A percentile compares a stretch with the other conserved stretches of the same genome.
Conservation (phyloP, 2,113 vertebrate species). For the Daboia siamensis region DNA sequence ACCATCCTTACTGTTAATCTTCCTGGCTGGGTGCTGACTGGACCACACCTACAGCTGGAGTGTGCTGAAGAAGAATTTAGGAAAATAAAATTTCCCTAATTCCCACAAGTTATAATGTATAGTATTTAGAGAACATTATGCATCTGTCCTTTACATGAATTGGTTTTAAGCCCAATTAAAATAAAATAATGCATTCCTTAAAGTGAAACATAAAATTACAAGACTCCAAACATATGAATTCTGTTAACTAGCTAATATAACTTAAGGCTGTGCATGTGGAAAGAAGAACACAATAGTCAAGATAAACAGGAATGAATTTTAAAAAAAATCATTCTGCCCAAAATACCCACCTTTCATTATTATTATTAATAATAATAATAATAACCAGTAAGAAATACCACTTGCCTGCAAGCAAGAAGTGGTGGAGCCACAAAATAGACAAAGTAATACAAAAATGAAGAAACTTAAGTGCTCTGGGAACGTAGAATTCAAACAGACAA, state of each 20-base stretch:
- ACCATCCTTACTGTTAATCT: neutral
- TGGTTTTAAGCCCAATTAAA: neutral
- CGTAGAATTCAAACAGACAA: neutral
- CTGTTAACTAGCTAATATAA: neutral
- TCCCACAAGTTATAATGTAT: neutral
- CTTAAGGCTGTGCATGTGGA: neutral
- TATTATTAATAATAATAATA: neutral
- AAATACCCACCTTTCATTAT: neutral
- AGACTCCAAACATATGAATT: neutral
- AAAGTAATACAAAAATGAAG: neutral
- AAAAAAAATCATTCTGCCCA: neutral
- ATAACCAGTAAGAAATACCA: neutral
- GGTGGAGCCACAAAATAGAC: neutral
- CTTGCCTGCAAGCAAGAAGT: neutral
- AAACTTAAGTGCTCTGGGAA: neutral
- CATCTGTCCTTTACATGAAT: neutral
- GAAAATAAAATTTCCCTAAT: neutral
- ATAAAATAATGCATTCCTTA: neutral
- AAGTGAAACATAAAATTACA: neutral
- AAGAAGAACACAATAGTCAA: neutral
- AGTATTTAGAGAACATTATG: neutral
- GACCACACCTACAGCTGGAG: neutral
- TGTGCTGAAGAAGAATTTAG: neutral
- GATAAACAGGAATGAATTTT: neutral
- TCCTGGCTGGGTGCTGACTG: neutral